Evolutionary conservation across 2,888 invertebrate genomes (phyloP), one percentile per base, ranked within the genome.

Genomic region (Erynnis tages): DNA sequence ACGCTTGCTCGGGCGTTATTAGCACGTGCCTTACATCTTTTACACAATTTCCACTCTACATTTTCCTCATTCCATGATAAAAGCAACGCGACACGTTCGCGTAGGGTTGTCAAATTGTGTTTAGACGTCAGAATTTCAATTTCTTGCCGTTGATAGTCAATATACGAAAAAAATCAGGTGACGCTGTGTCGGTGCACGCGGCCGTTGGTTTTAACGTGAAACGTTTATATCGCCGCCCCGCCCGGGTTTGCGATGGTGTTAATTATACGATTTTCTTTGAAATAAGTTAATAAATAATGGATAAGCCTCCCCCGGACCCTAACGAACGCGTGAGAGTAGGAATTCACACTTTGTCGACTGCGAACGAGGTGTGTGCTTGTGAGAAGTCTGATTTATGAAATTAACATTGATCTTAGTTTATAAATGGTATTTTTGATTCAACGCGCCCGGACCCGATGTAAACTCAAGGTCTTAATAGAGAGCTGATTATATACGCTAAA

Each of bases 211-310:
- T n/a, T n/a, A n/a, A n/a, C n/a, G n/a, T n/a, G n/a, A n/a, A n/a
- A n/a, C n/a, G n/a, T n/a, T n/a, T n/a, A n/a, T n/a, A n/a, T 60
- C 63, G 59, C 57, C 66, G 71, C 65, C 60, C 70, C 61, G 71
- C 71, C 67, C 66, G 67, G 70, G 62, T 67, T 59, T 57, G 65
- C 61, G 61, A 65, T 64, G 82, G 82, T 83, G 88, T 85, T 88
- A 87, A 89, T 89, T 88, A 87, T 84, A 81, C 85, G 81, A 88
- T 86, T 89, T 89, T 88, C 88, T 88, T 88, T 86, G 89, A 88
- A 86, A 87, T 87, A 87, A 87, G 79, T 85, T 86, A 85, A 88
- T 89, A 88, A 89, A 89, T 89, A 89, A 87, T 88, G 85, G 79
- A 88, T 87, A 84, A 86, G 86, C 50, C 49, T 41, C 32, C 41